Evolutionary conservation across 2,888 invertebrate genomes (phyloP), one percentile per base, ranked within the genome.

Genomic region (Mesodorylaimus sp.): DNA sequence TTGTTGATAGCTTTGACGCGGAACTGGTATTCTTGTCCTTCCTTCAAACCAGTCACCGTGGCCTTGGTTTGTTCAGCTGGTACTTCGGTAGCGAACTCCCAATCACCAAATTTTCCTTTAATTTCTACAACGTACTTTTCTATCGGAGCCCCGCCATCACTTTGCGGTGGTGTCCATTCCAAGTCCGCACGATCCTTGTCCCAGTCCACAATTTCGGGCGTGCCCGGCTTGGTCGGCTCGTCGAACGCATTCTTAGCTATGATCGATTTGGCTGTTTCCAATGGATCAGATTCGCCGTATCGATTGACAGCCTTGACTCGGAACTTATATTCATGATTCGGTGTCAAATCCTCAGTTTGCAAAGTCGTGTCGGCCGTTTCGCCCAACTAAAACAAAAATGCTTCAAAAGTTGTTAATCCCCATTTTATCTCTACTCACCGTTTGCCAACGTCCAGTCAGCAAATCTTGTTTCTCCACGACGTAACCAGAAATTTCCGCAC

Each of bases 41-140:
- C 88, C 36, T 81, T 78, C n/a, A 95, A 74, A 64, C 86, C 87
- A 0, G 83, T 81, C 32, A 89, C 83, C 0, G 83, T 85, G 39
- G 83, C 85, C 51, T 77, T 79, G 29, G 80, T 80, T 68, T 81
- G 76, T 60, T 78, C 77, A 0, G 83, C 81, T 1, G 89, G 50
- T 2, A 52, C 50, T 66, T 88, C 86, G 2, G 81, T 66, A 0
- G 86, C 86, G 66, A 85, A 86, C 67, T 87, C 86, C 89, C 89
- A 91, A 63, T 86, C 81, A 24, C 89, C 89, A 63, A 83, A 85
- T 70, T 87, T 87, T 67, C 87, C 87, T 67, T 85, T 86, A 75
- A 84, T 86, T 70, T 87, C 86, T 3, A 50, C 29, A 32, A 89
- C 81, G 64, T 89, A 93, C 43, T 84, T 61, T 53, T 66, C 65